phyloP scores from a whole-genome alignment of 2,113 vertebrate genomes.

The Murina feae region DNA sequence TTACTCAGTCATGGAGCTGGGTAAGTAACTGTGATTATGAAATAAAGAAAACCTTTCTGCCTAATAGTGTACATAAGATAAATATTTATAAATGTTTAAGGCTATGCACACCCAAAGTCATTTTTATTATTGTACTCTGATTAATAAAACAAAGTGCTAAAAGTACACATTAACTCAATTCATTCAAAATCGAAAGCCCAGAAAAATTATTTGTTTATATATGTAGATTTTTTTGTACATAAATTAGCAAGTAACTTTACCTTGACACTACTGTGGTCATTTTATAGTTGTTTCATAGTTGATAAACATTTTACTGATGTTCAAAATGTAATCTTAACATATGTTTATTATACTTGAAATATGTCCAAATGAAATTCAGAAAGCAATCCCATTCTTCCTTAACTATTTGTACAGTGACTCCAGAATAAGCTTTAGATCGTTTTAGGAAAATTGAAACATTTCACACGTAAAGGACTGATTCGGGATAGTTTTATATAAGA shows the following conservation, averaged over 20 bases:
- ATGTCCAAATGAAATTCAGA: conserved; percentile 76
- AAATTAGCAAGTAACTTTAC: conserved; percentile 48
- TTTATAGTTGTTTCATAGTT: conserved; percentile 71
- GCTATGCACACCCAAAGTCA: background rate
- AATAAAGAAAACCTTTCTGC: conserved; percentile 1
- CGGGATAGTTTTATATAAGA: conserved; percentile 78
- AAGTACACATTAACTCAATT: background rate
- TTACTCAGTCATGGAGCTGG: background rate
- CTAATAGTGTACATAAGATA: background rate
- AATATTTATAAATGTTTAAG: conserved; percentile 35
- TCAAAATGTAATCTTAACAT: conserved; percentile 72
- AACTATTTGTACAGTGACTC: conserved; percentile 76
- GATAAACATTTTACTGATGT: conserved; percentile 77
- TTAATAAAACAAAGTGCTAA: conserved; percentile 29
- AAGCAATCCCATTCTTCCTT: conserved; percentile 71
- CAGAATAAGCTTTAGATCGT: conserved; percentile 78
- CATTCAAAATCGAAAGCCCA: background rate
- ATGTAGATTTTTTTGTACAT: conserved; percentile 49
- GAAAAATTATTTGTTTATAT: conserved; percentile 34
- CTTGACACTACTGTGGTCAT: conserved; percentile 67
- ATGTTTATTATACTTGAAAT: conserved; percentile 74
- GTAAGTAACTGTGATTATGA: background rate
- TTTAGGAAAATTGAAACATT: conserved; percentile 83
- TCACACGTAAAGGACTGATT: conserved; percentile 80
- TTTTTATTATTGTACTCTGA: conserved; percentile 13